These are phyloP conservation scores for Aphelinus atriplicis DNA, from an alignment of 1,140 invertebrate species.

Conservation along the genomic window DNA sequence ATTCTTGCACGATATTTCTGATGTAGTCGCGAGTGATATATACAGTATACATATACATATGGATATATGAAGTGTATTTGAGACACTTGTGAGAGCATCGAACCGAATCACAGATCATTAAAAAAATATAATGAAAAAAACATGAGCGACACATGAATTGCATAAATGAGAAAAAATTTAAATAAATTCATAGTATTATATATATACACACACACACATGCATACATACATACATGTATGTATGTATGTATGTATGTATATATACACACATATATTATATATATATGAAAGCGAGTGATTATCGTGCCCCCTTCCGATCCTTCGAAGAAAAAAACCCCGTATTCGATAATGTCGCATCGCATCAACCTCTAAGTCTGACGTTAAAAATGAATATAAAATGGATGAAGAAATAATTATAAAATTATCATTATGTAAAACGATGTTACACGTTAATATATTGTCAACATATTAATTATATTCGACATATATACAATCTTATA, in stretches of 20 bases:
- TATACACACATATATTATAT: not conserved
- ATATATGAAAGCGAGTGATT: slow-evolving; percentile 33
- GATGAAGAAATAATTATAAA: not conserved
- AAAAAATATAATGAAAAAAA: slow-evolving; percentile 1
- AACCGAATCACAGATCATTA: not conserved
- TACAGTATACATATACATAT: slow-evolving; percentile 20
- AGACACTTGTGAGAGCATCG: not conserved
- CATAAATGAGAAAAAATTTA: too few relatives aligned
- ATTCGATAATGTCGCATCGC: slow-evolving; percentile 37
- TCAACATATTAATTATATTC: slow-evolving; percentile 44
- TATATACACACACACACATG: not conserved
- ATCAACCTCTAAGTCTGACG: slow-evolving; percentile 37
- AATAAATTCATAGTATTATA: not conserved
- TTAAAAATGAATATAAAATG: not conserved
- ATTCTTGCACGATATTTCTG: slow-evolving; percentile 30
- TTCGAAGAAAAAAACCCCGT: slow-evolving; percentile 26
- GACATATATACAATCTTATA: slow-evolving; percentile 34
- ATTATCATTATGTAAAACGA: slow-evolving; percentile 36
- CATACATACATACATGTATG: too few relatives aligned
- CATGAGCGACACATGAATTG: too few relatives aligned
- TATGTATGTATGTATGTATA: not conserved
- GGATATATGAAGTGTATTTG: too few relatives aligned
- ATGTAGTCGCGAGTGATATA: slow-evolving; percentile 20
- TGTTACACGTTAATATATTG: slow-evolving; percentile 43
- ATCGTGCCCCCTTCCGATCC: slow-evolving; percentile 30